Evolutionary conservation across 2,797 vertebrate genomes (phyloP), one percentile per base, ranked within the genome.

Genomic region (Craterocephalus amniculus): DNA sequence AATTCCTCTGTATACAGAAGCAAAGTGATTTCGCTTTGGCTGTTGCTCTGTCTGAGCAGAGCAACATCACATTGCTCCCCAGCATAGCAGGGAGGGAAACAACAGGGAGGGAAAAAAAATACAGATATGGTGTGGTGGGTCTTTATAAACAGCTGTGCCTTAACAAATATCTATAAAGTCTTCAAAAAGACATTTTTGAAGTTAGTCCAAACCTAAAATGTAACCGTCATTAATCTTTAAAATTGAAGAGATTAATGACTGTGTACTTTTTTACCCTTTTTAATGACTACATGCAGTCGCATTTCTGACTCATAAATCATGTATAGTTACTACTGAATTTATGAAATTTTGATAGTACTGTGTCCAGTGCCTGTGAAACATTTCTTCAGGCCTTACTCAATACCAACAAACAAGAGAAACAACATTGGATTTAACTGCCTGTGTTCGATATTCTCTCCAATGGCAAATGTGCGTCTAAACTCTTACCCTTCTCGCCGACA

Each of bases 401-500:
- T 40, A 38, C 52, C 6, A 51, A 72, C 34, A 4, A 26, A 51
- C 49, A 4, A 48, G 11, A 26, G 22, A 26, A 13, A 13, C 2
- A n/a, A 26, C 22, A 52, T 16, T 52, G 5, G 22, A 52, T 52
- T 27, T 52, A 13, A 26, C 24, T 27, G 11, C 13, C 24, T 55
- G 24, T 16, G 22, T 24, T 62, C 18, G 7, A 1, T 4, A 13
- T 24, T 18, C 2, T 12, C 16, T 27, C 4, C 11, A 35, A 22
- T 27, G 1, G 24, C 9, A 0, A 2, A 7, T 5, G 13, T 6
- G 32, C 65, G 54, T 45, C 3, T 26, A 24, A 0, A 2, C 11
- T 40, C 84, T 81, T 72, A 94, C 94, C 94, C 83, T 95, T 95
- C 78, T 95, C 94, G 2, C 94, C 94, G 0, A 95, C 94, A 1